Evolutionary conservation across 2,797 vertebrate species (phyloP), one percentile per base, ranked within the genome.

Genomic region (Pangasius mekongensis): DNA sequence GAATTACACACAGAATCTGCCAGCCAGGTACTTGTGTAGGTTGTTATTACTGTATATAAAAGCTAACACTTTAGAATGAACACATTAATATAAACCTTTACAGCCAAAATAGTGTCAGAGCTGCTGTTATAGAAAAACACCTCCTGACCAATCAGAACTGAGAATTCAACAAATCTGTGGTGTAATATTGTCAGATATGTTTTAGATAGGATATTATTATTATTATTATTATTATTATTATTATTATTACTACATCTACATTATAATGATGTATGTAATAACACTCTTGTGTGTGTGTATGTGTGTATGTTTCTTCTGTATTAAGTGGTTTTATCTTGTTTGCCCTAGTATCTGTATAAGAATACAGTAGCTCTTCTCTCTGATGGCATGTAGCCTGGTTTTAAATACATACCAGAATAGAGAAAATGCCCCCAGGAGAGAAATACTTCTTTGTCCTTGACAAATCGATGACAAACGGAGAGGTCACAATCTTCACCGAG

Each of bases 361-460:
- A 13, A 27, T 43, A 22, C 20, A 47, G 71, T 49, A 7, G 43
- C 24, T 49, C 43, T 76, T 76, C 39, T 49, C 43, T 76, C 6
- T 18, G 16, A 2, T 39, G 18, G 33, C 67, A 8, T 8, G 30
- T 36, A 71, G 66, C 66, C 14, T 33, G 67, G 16, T 78, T 30
- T 14, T 36, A 43, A 54, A 64, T 43, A 78, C 94, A 0, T 92
- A 96, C 95, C 95, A 93, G 30, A 81, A 95, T 87, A 22, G 92
- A 92, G 89, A 95, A 95, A 5, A 88, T 81, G 0, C 94, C 94
- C 86, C 93, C 94, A 77, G 95, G 95, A 76, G 93, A 87, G 88
- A 96, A 96, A 85, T 92, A 95, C n/a, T 90, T 89, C 39, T 95
- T 96, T 33, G 95, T 96, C 80, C 92, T 95, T 52, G 95, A 95